Evolutionary conservation across 2,797 vertebrate species (phyloP).

Genomic region (Craterocephalus amniculus): DNA sequence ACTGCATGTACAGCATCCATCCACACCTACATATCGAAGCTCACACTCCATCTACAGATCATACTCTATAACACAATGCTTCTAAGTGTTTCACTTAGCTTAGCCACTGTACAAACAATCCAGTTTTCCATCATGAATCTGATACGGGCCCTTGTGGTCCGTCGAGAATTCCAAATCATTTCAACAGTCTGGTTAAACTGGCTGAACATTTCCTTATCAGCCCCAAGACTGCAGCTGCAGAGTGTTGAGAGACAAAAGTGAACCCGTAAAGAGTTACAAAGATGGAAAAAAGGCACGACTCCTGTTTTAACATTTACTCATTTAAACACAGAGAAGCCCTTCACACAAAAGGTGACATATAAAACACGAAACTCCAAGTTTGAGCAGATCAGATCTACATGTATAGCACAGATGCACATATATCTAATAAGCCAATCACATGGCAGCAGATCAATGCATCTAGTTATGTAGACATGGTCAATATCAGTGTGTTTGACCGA

Average conservation of each 20-base stretch:
- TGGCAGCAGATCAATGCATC: too few relatives aligned
- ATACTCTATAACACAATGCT: slow-evolving; percentile 13
- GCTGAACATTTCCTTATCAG: slow-evolving; percentile 70
- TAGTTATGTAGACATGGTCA: too few relatives aligned
- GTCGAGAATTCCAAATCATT: slow-evolving; percentile 64
- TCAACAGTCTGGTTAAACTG: slow-evolving; percentile 66
- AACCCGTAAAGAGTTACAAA: slow-evolving; percentile 44
- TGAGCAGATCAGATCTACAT: too few relatives aligned
- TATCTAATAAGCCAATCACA: too few relatives aligned
- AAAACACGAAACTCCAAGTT: neutral
- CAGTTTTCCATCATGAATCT: slow-evolving; percentile 58
- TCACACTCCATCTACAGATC: neutral
- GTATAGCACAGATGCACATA: too few relatives aligned
- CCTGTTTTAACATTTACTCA: slow-evolving; percentile 38
- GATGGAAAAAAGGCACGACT: slow-evolving; percentile 55
- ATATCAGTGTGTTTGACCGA: too few relatives aligned
- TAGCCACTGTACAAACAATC: slow-evolving; percentile 56
- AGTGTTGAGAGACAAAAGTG: slow-evolving; percentile 52
- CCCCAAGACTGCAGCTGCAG: slow-evolving; percentile 48
- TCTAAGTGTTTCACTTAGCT: slow-evolving; percentile 45
- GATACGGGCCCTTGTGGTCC: slow-evolving; percentile 52
- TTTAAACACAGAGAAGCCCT: slow-evolving; percentile 54
- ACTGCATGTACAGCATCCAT: neutral
- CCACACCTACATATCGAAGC: neutral
- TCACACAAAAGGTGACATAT: slow-evolving; percentile 11